These are phyloP conservation scores for Eristalinus sepulchralis DNA, from an alignment of 2,888 invertebrate species.

Conservation along the genomic window DNA sequence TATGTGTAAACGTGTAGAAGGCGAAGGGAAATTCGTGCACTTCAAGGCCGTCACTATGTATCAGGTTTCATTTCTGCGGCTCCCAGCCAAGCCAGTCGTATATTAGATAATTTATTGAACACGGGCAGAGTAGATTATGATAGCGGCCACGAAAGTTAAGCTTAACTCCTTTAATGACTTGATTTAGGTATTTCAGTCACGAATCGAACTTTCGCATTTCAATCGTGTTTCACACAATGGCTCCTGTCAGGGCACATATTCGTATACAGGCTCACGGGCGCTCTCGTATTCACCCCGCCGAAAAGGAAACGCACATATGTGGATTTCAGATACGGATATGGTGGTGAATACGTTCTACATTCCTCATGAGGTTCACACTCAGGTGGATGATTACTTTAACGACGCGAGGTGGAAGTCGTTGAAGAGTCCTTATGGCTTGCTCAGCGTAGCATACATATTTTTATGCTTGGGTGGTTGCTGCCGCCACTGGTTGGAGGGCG, in stretches of 20 bases:
- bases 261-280: background rate
- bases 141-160: constrained; percentile 47
- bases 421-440: constrained; percentile 9
- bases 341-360: background rate
- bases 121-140: constrained; percentile 56
- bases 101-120: constrained; percentile 59
- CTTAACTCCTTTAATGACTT: constrained; percentile 64
- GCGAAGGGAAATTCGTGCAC: constrained; percentile 3
- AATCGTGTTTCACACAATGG: constrained; percentile 34
- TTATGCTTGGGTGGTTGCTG: constrained; percentile 3
- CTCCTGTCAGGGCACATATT: background rate
- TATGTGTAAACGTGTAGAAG: background rate
- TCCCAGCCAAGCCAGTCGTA: background rate
- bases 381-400: constrained; percentile 49
- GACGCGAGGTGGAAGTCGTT: constrained; percentile 22
- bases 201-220: constrained; percentile 64
- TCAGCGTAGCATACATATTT: background rate
- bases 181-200: constrained; percentile 72
- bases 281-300: background rate
- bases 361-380: constrained; percentile 15
- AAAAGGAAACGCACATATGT: background rate
- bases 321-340: background rate
- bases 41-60: constrained; percentile 4
- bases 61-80: constrained; percentile 1
- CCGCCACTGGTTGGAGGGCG: background rate